A percentile compares a stretch with the other conserved stretches of the same genome.
Conservation (phyloP, 2,797 vertebrate species). For the Tinamus major region DNA sequence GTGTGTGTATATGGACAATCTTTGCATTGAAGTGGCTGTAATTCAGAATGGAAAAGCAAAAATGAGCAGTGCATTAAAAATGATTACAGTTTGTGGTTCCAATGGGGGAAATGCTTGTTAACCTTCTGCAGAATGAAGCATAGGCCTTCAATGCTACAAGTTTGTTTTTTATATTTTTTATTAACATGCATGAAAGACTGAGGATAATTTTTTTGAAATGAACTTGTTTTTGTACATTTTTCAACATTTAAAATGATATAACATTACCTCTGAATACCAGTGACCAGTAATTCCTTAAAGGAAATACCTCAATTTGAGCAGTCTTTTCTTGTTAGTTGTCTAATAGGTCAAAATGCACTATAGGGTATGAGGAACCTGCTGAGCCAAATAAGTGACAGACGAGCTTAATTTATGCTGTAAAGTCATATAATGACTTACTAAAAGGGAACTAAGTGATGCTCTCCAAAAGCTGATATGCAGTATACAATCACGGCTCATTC, state of each 20-base stretch:
- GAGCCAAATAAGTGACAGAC: slow-evolving; percentile 32
- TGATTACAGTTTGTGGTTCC: slow-evolving; percentile 6
- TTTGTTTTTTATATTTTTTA: slow-evolving; percentile 74
- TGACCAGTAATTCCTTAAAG: slow-evolving; percentile 65
- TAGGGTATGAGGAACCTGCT: slow-evolving; percentile 17
- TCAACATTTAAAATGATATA: slow-evolving; percentile 64
- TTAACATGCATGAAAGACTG: slow-evolving; percentile 60
- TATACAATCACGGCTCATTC: slow-evolving; percentile 47
- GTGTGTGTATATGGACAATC: slow-evolving; percentile 42
- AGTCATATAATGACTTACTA: neutral
- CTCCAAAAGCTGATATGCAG: slow-evolving; percentile 45
- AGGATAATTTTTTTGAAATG: slow-evolving; percentile 62
- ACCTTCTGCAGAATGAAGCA: slow-evolving; percentile 24
- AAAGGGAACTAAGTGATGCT: slow-evolving; percentile 50
- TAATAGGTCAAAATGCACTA: slow-evolving; percentile 22
- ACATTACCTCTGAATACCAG: slow-evolving; percentile 65
- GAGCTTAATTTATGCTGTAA: neutral
- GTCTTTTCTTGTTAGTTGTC: slow-evolving; percentile 55
- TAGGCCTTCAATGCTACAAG: slow-evolving; percentile 63
- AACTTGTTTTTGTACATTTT: slow-evolving; percentile 72
- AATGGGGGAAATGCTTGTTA: neutral
- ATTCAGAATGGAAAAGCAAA: slow-evolving; percentile 7
- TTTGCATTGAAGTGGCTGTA: slow-evolving; percentile 45
- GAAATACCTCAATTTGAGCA: slow-evolving; percentile 75
- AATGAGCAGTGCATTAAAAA: neutral